Evolutionary conservation across 2,888 invertebrate species (phyloP).

Genomic region (Lepetodrilus schrolli): DNA sequence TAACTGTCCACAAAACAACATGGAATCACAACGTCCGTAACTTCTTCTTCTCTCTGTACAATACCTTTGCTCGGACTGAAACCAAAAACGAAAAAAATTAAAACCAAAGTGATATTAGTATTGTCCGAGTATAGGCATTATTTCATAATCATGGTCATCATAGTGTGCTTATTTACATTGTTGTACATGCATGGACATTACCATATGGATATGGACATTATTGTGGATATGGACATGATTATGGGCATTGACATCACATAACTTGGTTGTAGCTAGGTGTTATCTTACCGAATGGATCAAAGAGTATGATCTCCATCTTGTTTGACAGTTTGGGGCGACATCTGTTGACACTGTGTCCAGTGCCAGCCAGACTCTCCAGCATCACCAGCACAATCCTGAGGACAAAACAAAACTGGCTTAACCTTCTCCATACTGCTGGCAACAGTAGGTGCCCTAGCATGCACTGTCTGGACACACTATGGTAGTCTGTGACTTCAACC

Average conservation of each 20-base stretch:
- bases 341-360: constrained; percentile 43
- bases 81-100: constrained; percentile 14
- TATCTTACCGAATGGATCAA: constrained; percentile 50
- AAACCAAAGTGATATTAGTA: too few relatives aligned
- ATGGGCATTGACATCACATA: neutral
- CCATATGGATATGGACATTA: too few relatives aligned
- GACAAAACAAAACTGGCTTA: too few relatives aligned
- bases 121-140: too few relatives aligned
- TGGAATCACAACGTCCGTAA: constrained; percentile 42
- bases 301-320: constrained; percentile 45
- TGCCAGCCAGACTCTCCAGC: constrained; percentile 49
- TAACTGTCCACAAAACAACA: neutral
- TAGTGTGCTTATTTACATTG: too few relatives aligned
- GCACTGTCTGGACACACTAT: too few relatives aligned
- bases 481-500: too few relatives aligned
- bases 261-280: neutral
- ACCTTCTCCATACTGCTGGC: too few relatives aligned
- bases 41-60: constrained; percentile 49
- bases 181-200: too few relatives aligned
- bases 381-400: constrained; percentile 48
- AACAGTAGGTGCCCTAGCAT: too few relatives aligned
- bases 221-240: neutral
- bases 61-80: constrained; percentile 43
- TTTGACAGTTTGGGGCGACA: constrained; percentile 45
- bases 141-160: neutral